Evolutionary conservation across 2,797 vertebrate genomes (phyloP).

Genomic region (Knipowitschia caucasica): DNA sequence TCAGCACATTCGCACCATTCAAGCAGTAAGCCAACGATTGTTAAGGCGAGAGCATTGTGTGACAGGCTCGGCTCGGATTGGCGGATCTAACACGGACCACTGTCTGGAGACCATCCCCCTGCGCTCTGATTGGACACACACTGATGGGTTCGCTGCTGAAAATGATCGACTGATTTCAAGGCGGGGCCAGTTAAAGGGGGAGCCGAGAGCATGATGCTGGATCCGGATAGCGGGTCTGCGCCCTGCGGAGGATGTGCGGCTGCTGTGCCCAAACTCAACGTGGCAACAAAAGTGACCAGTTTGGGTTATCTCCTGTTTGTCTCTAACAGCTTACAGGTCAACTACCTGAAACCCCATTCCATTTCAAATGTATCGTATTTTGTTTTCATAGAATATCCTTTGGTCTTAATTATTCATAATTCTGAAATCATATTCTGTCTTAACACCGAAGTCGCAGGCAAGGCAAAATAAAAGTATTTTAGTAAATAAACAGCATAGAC

Average conservation of each 20-base stretch:
- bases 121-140: slow-evolving; percentile 64
- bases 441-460: too few relatives aligned
- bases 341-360: too few relatives aligned
- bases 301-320: too few relatives aligned
- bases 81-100: slow-evolving; percentile 75
- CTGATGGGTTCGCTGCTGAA: slow-evolving; percentile 65
- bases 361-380: too few relatives aligned
- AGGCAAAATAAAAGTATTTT: too few relatives aligned
- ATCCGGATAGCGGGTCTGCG: slow-evolving; percentile 9
- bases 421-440: too few relatives aligned
- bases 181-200: slow-evolving; percentile 73
- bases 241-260: not conserved
- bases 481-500: too few relatives aligned
- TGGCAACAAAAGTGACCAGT: slow-evolving; percentile 8
- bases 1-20: slow-evolving; percentile 48
- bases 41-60: slow-evolving; percentile 62
- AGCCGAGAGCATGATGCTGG: slow-evolving; percentile 12
- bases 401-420: too few relatives aligned
- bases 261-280: not conserved
- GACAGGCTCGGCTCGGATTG: slow-evolving; percentile 56
- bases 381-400: too few relatives aligned
- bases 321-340: too few relatives aligned
- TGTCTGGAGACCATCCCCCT: slow-evolving; percentile 60
- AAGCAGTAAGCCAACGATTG: slow-evolving; percentile 45
- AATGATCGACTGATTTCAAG: slow-evolving; percentile 85